Conservation (phyloP, 2,888 invertebrate genomes). For the Archaeoteleia sp. region DNA sequence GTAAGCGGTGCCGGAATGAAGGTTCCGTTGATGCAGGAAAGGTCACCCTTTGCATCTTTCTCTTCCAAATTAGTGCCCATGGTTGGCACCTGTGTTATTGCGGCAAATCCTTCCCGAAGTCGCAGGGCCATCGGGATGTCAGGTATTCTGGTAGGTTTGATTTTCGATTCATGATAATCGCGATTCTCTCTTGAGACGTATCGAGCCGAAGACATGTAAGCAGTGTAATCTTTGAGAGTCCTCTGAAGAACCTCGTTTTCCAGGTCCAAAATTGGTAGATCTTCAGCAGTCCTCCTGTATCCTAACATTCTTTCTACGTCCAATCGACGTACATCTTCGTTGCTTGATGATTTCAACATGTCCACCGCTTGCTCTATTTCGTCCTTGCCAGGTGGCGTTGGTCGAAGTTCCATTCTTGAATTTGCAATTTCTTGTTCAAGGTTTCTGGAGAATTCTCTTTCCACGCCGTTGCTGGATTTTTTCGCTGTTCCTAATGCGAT, state of each 20-base stretch:
- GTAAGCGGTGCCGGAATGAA: conserved; percentile 71
- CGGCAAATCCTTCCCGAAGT: conserved; percentile 19
- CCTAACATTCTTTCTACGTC: conserved; percentile 68
- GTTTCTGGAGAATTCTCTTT: conserved; percentile 18
- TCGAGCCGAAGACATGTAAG: conserved; percentile 63
- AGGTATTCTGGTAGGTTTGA: conserved; percentile 29
- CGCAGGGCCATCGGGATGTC: conserved; percentile 20
- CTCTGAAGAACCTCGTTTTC: conserved; percentile 68
- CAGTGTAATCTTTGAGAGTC: conserved; percentile 66
- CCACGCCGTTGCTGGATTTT: conserved; percentile 24
- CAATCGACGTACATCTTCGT: conserved; percentile 43
- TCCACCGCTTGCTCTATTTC: conserved; percentile 5
- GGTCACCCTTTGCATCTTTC: conserved; percentile 62
- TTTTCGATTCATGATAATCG: conserved; percentile 9
- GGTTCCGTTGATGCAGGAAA: conserved; percentile 71
- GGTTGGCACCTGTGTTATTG: conserved; percentile 39
- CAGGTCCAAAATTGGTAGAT: conserved; percentile 66
- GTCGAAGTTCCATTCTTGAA: conserved; percentile 6
- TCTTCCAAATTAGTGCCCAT: conserved; percentile 27
- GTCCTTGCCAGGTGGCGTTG: too few relatives aligned
- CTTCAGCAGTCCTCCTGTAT: conserved; percentile 66
- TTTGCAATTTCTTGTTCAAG: conserved; percentile 2
- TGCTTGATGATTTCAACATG: conserved; percentile 3
- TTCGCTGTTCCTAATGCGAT: conserved; percentile 26
- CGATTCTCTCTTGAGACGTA: conserved; percentile 27